These are phyloP conservation scores for Pharmacophagus antenor DNA, from an alignment of 2,888 invertebrate genomes.

Conservation along the genomic window DNA sequence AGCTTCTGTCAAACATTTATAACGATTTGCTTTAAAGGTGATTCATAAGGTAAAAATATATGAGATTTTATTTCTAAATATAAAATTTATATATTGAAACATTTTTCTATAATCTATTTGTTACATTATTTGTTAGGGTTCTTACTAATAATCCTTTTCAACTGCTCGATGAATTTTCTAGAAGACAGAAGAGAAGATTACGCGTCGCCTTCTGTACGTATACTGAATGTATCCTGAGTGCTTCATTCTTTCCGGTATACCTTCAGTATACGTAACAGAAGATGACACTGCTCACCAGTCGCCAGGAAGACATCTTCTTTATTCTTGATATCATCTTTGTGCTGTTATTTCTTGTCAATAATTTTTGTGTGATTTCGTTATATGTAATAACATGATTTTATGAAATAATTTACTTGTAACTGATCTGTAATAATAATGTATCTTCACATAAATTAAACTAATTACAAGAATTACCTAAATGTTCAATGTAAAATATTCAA, in stretches of 20 bases:
- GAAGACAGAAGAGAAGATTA: constrained; percentile 65
- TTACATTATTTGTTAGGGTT: not conserved
- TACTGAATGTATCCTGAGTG: constrained; percentile 99
- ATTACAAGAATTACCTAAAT: too few relatives aligned
- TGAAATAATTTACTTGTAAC: constrained; percentile 14
- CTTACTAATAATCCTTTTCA: constrained; percentile 37
- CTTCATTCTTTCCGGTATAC: constrained; percentile 97
- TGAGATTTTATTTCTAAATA: too few relatives aligned
- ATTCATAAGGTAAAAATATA: constrained; percentile 41
- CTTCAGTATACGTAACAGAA: constrained; percentile 99
- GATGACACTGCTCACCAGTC: constrained; percentile 88
- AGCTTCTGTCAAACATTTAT: constrained; percentile 49
- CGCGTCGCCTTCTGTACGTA: constrained; percentile 97
- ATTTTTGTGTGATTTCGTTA: constrained; percentile 3
- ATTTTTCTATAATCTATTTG: not conserved
- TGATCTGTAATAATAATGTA: too few relatives aligned
- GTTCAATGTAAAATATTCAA: too few relatives aligned
- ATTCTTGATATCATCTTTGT: constrained; percentile 35
- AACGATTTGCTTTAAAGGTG: constrained; percentile 70
- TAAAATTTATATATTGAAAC: not conserved
- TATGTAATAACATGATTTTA: not conserved
- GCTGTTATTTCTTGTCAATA: constrained; percentile 37
- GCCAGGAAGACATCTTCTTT: constrained; percentile 36
- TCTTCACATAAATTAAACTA: not conserved
- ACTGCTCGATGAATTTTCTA: constrained; percentile 37